Evolutionary conservation across 2,888 invertebrate genomes (phyloP).

Genomic region (Hofmannophila pseudospretella): DNA sequence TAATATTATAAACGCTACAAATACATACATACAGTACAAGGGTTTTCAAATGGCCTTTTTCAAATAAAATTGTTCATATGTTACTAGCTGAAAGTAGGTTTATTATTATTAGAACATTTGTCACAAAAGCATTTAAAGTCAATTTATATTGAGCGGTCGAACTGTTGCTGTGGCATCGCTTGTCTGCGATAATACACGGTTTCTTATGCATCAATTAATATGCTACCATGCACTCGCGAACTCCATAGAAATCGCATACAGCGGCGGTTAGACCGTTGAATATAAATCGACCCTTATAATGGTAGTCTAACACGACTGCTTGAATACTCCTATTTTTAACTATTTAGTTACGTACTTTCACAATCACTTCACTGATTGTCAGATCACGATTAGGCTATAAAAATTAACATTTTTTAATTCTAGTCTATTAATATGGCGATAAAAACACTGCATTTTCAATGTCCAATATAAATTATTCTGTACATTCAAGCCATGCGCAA

Average conservation of each 20-base stretch:
- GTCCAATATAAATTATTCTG: slow-evolving; percentile 5
- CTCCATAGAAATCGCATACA: no score
- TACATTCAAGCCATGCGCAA: slow-evolving; percentile 15
- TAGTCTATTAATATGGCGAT: not conserved
- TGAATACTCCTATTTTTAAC: slow-evolving; percentile 14
- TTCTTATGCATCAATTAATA: no score
- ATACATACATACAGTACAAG: not conserved
- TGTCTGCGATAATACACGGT: no score
- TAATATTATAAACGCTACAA: slow-evolving; percentile 1
- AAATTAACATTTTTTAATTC: not conserved
- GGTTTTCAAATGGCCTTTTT: slow-evolving; percentile 1
- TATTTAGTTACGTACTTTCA: slow-evolving; percentile 15
- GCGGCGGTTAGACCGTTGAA: no score
- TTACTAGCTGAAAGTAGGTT: not conserved
- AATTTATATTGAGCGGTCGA: no score
- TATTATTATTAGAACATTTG: slow-evolving; percentile 10
- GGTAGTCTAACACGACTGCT: slow-evolving; percentile 20
- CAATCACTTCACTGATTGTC: slow-evolving; percentile 12
- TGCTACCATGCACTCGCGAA: no score
- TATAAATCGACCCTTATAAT: no score
- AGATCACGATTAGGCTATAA: not conserved
- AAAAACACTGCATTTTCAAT: slow-evolving; percentile 11
- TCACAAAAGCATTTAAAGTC: no score
- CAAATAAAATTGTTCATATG: not conserved
- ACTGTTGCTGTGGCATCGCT: no score